Conservation (phyloP, 2,797 vertebrate genomes). For the Hypotaenidia okinawae region DNA sequence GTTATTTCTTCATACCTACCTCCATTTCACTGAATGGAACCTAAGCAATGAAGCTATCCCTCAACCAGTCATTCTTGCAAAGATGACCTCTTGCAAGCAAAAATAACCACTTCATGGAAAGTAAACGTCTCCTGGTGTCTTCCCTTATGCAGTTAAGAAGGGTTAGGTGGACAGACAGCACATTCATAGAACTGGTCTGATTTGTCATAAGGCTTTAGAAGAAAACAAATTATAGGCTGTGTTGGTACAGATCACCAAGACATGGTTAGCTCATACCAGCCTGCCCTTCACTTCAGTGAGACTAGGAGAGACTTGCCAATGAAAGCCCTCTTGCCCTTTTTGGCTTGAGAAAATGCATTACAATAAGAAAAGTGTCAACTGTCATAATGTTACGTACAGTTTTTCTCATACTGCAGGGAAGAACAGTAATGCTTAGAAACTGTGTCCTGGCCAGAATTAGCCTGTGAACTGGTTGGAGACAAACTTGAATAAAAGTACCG, state of each 20-base stretch:
- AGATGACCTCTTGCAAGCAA: background rate
- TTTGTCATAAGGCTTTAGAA: background rate
- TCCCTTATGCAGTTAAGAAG: background rate
- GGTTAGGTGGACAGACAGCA: background rate
- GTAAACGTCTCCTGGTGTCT: background rate
- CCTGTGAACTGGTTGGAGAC: background rate
- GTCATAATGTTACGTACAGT: background rate
- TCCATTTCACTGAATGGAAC: background rate
- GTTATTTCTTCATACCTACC: background rate
- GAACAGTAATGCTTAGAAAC: background rate
- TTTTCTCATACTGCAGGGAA: background rate
- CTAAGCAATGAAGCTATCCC: rapidly evolving
- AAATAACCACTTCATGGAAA: background rate
- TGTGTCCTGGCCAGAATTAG: background rate
- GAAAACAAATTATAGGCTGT: background rate
- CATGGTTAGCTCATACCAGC: background rate
- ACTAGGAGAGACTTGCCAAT: background rate
- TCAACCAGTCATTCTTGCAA: background rate
- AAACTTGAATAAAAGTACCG: background rate
- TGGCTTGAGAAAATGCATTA: background rate
- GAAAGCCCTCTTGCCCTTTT: background rate
- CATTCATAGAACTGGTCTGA: background rate
- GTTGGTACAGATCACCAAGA: background rate
- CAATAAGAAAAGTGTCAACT: background rate
- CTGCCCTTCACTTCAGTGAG: background rate